Evolutionary conservation across 92 coral and sea anemone genomes (phyloP), one percentile per base, ranked within the genome.

Genomic region (Hydrozoanthus gracilis): DNA sequence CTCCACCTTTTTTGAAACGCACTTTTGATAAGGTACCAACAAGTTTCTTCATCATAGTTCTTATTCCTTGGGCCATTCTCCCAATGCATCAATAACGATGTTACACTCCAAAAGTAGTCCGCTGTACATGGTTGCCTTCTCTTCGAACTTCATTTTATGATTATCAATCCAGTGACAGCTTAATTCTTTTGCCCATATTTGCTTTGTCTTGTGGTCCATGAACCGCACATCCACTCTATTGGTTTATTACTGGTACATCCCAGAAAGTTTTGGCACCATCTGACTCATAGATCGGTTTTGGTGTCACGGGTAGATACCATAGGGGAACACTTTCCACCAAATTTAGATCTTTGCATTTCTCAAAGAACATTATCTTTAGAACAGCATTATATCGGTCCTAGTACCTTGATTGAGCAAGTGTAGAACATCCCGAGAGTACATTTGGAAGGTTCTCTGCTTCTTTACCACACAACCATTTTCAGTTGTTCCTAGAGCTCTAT

Each of bases 111-210:
- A 27, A 27, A 2, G 35, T 27, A 27, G 35, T 27, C 39, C 39
- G 39, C 39, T 27, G 39, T 27, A 27, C 39, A 2, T 27, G 39
- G 39, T 27, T 27, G 39, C 39, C 39, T 27, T 27, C 39, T 27
- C 39, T 27, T 27, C 0, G 39, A 27, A 0, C 39, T 27, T 27
- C 27, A 14, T 16, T 16, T 4, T 58, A 14, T 73, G 17, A 66
- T 79, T 79, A 17, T 51, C 50, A 50, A 79, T 79, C 84, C 84
- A 79, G 3, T 73, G 69, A 45, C 73, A 79, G 16, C 84, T 79
- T 73, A 79, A 54, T 60, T 79, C 47, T 16, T 15, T 46, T 35
- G 68, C 44, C 84, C 17, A 50, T 15, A 79, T 49, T 44, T 18
- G 15, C 68, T 79, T 60, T 18, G 7, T 58, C 67, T 79, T 60